Percentiles rank a stretch among this genome's conserved stretches.
phyloP scores from a whole-genome alignment of 2,113 vertebrate genomes.

The Phycodurus eques region DNA sequence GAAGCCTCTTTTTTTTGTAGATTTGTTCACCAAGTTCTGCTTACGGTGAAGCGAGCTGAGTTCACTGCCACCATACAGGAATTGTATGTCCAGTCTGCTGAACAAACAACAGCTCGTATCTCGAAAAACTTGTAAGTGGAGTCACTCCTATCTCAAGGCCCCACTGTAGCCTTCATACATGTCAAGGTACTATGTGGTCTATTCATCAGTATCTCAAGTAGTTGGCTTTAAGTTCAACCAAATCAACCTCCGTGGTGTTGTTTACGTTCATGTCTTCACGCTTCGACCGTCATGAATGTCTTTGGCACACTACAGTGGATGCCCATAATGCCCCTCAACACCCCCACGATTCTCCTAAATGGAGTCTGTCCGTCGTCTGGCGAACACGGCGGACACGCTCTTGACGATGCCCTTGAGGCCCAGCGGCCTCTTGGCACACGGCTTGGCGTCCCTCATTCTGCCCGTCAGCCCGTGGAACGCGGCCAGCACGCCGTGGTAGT shows the following conservation, averaged over 20 bases:
- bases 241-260: not conserved
- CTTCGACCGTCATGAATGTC: not conserved
- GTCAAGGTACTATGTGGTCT: not conserved
- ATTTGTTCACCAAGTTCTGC: too few species aligned
- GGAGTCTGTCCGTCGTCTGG: slow-evolving; percentile 80
- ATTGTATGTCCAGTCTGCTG: too few species aligned
- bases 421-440: slow-evolving; percentile 69
- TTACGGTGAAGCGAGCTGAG: too few species aligned
- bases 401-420: slow-evolving; percentile 81
- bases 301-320: slow-evolving; percentile 9
- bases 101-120: too few species aligned
- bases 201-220: not conserved
- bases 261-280: slow-evolving; percentile 5
- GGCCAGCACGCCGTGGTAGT: slow-evolving; percentile 80
- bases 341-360: slow-evolving; percentile 57
- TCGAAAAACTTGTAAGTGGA: too few species aligned
- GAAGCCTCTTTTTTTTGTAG: not conserved
- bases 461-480: slow-evolving; percentile 79
- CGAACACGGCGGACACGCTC: slow-evolving; percentile 81
- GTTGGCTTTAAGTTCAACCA: not conserved
- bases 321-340: not conserved
- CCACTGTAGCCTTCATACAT: not conserved
- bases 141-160: not conserved
- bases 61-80: too few species aligned
- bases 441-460: slow-evolving; percentile 73